phyloP scores from a whole-genome alignment of 2,888 invertebrate genomes.

The Pocota personata region DNA sequence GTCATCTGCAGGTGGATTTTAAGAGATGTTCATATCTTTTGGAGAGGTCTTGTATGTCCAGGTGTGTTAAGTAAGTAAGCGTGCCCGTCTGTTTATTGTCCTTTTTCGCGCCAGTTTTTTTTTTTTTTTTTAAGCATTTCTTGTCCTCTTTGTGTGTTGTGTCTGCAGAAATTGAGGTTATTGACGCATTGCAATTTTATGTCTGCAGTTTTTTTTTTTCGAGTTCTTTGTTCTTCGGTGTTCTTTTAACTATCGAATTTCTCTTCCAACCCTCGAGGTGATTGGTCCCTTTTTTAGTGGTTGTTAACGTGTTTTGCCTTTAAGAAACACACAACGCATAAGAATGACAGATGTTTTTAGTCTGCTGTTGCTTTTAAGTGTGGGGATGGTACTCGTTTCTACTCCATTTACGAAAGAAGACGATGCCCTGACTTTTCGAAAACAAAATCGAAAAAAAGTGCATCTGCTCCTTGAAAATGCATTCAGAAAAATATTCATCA shows the following conservation, averaged over 20 bases:
- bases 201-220: conserved; percentile 30
- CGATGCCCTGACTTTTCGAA: conserved; percentile 42
- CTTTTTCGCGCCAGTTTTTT: conserved; percentile 46
- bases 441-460: conserved; percentile 33
- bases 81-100: conserved; percentile 54
- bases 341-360: conserved; percentile 60
- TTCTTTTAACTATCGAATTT: conserved; percentile 54
- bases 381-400: background rate
- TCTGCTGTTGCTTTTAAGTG: conserved; percentile 16
- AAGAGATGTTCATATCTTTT: conserved; percentile 1
- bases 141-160: conserved; percentile 40
- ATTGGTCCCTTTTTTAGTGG: conserved; percentile 34
- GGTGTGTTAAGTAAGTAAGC: conserved; percentile 49
- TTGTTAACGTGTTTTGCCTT: conserved; percentile 29
- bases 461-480: conserved; percentile 63
- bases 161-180: conserved; percentile 65
- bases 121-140: background rate
- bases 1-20: conserved; percentile 57
- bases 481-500: conserved; percentile 49
- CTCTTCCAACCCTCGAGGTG: conserved; percentile 35
- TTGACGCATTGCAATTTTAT: conserved; percentile 61
- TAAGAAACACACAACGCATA: conserved; percentile 49
- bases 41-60: conserved; percentile 10
- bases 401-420: conserved; percentile 53
- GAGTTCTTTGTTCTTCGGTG: conserved; percentile 52